Conservation (phyloP, 2,888 invertebrate genomes). For the Eledone cirrhosa region DNA sequence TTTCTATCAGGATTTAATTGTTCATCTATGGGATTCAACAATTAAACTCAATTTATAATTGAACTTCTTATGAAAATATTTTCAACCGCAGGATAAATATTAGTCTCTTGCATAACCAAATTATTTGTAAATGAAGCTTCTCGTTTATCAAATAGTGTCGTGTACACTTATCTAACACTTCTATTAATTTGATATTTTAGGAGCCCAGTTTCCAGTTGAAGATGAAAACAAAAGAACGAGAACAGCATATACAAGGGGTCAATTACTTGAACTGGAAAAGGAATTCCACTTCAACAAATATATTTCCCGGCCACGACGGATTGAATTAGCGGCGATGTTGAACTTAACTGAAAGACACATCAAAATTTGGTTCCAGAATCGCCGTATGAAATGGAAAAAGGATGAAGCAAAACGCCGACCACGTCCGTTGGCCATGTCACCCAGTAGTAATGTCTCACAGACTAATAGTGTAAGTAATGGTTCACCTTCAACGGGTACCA, state of each 20-base stretch:
- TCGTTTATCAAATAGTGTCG: too few relatives aligned
- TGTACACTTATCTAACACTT: too few relatives aligned
- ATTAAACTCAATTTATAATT: too few relatives aligned
- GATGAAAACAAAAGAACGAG: conserved; percentile 78
- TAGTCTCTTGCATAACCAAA: too few relatives aligned
- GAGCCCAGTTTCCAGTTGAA: conserved; percentile 60
- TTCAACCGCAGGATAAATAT: too few relatives aligned
- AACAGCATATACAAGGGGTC: conserved; percentile 96
- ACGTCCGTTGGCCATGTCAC: conserved; percentile 43
- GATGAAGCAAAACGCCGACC: conserved; percentile 63
- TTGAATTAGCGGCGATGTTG: conserved; percentile 95
- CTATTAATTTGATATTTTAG: conserved; percentile 42
- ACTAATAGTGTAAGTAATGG: neutral
- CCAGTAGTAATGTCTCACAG: neutral
- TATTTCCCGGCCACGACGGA: conserved; percentile 93
- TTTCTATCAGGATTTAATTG: too few relatives aligned
- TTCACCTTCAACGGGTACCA: neutral
- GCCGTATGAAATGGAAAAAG: conserved; percentile 66
- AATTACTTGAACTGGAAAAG: conserved; percentile 96
- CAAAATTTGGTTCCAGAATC: conserved; percentile 70
- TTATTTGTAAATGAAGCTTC: too few relatives aligned
- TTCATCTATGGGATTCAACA: too few relatives aligned
- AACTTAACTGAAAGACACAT: conserved; percentile 95
- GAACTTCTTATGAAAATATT: too few relatives aligned
- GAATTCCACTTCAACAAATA: conserved; percentile 99